Conservation (phyloP, 1,140 invertebrate species). For the Pseudomyrmex dendroicus region DNA sequence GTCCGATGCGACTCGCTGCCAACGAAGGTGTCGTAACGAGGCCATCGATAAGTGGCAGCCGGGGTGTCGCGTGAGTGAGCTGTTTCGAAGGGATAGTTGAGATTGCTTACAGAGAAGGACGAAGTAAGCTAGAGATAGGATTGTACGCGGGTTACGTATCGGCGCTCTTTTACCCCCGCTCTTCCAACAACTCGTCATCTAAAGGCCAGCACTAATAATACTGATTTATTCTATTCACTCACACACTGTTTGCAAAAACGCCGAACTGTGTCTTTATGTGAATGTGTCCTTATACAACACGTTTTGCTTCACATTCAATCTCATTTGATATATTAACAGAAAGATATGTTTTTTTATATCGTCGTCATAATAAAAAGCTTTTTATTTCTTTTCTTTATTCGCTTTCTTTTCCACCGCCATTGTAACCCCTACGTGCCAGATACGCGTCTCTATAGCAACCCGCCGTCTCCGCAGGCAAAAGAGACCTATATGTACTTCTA, state of each 20-base stretch:
- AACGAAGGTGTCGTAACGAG: constrained; percentile 77
- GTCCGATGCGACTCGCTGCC: constrained; percentile 80
- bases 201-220: constrained; percentile 56
- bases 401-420: constrained; percentile 67
- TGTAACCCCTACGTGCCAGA: constrained; percentile 69
- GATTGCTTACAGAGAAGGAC: constrained; percentile 17
- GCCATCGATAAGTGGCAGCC: constrained; percentile 72
- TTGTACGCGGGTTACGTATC: constrained; percentile 60
- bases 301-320: neutral
- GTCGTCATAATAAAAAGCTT: neutral
- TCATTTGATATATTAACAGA: neutral
- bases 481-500: constrained; percentile 35
- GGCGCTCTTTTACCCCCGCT: constrained; percentile 60
- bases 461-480: constrained; percentile 63
- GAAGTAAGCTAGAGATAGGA: constrained; percentile 30
- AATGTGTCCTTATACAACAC: neutral
- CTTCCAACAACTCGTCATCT: constrained; percentile 27
- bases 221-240: neutral
- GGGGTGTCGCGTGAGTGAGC: constrained; percentile 62
- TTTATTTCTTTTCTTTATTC: constrained; percentile 34
- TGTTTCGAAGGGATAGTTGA: constrained; percentile 58
- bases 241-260: neutral
- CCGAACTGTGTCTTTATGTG: neutral
- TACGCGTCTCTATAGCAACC: constrained; percentile 80
- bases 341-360: constrained; percentile 22